Base-by-base conservation (phyloP, 1,140 invertebrate genomes). In the Ganaspis sp. region DNA sequence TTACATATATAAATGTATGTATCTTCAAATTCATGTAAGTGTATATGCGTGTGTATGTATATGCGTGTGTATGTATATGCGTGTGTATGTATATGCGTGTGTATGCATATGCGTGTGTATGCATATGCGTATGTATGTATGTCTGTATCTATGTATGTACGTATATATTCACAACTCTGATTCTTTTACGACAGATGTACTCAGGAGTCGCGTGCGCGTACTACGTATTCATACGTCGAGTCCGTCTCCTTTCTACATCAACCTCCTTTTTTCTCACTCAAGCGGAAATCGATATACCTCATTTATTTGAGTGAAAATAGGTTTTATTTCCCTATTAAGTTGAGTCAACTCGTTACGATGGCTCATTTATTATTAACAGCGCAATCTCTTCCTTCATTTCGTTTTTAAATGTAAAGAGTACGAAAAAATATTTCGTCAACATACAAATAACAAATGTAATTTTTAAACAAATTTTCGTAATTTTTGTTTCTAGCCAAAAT, bases 241-340 rank as follows among this genome's bases (percentile, higher is more conserved):
- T 58, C 19, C 19, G 19, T 64, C 58, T n/a, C 23, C 12, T 64
- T 29, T 26, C 54, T 58, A 26, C 19, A 21, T 23, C 12, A 45
- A 58, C 26, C 23, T 26, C n/a, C n/a, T 64, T 26, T 29, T 29
- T 29, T 64, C 58, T 29, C 58, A 64, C 23, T 64, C 58, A 64
- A 64, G 58, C 58, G 58, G 58, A 34, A 64, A 64, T 64, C 58
- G 58, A 64, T 64, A 64, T 29, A 64, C 58, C 58, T 64, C 26
- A 64, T 64, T 64, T 64, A 34, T 15, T 29, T 64, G 4, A 34
- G 15, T 64, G 23, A 8, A 4, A 0, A 29, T 15, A 29, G 23
- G 26, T 26, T 64, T 64, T 64, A 64, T 64, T 64, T 64, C 29
- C 12, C 1, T 64, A 29, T 64, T 29, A 64, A 29, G 54, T 58